A percentile compares a stretch with the other conserved stretches of the same genome.
Evolutionary conservation across 2,113 vertebrate genomes (phyloP).

Genomic region (Eonycteris spelaea): DNA sequence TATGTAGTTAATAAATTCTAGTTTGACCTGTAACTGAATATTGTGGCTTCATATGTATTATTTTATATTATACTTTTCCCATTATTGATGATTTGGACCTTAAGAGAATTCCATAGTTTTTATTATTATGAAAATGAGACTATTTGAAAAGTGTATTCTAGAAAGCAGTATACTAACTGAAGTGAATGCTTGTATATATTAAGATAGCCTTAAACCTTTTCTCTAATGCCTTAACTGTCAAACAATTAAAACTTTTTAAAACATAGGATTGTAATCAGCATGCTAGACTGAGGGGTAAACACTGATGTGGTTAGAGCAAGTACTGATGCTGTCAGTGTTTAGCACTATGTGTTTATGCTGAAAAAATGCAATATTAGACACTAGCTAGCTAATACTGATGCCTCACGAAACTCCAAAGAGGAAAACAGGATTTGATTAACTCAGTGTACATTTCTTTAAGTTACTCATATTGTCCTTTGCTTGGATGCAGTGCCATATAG

Average conservation of each 20-base stretch:
- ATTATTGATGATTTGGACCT: background rate
- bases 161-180: conserved; percentile 53
- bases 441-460: conserved; percentile 55
- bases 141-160: conserved; percentile 39
- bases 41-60: conserved; percentile 28
- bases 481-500: conserved; percentile 55
- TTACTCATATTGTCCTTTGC: conserved; percentile 50
- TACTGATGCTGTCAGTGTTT: background rate
- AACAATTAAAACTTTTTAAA: conserved; percentile 44
- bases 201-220: conserved; percentile 46
- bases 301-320: background rate
- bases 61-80: conserved; percentile 66
- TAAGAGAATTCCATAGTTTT: conserved; percentile 24
- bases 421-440: conserved; percentile 43
- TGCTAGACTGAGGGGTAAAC: conserved; percentile 32
- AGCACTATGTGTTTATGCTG: conserved; percentile 52
- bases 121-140: conserved; percentile 15
- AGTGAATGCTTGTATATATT: conserved; percentile 60
- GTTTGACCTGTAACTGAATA: conserved; percentile 33
- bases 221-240: conserved; percentile 45
- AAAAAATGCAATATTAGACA: conserved; percentile 71
- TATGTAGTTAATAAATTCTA: conserved; percentile 48
- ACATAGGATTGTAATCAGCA: conserved; percentile 16
- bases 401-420: conserved; percentile 19
- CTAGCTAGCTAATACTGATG: conserved; percentile 50